Evolutionary conservation across 1,140 invertebrate species (phyloP), one percentile per base, ranked within the genome.

Genomic region (Sycophila sp.): DNA sequence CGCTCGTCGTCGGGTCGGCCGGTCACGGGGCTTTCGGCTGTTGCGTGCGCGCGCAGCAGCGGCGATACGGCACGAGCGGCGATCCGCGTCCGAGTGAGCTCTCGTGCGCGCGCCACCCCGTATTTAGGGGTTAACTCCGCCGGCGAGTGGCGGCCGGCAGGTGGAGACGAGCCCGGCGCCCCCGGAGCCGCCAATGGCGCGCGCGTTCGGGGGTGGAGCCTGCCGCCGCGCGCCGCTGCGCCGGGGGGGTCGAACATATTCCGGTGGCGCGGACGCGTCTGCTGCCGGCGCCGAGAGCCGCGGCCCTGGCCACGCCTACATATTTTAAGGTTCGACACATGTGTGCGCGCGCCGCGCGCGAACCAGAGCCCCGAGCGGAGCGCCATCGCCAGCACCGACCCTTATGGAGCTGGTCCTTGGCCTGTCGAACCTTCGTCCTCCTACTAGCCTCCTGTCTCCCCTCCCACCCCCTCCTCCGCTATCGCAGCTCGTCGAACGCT

Each of bases 271-370:
- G 80, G 76, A 79, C 69, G 83, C 83, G 83, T 86, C 84, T 85
- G 84, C 78, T 85, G 81, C 76, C 78, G 34, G 11, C 19, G 51
- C n/a, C n/a, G 10, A 51, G 36, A 36, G 58, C 49, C 19, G n/a
- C 76, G 73, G 62, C 77, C 73, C 72, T 81, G 78, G 83, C 85
- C 85, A 85, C 85, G 85, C 85, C 85, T 86, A 86, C 84, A 86
- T 86, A 86, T 86, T 86, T 86, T 62, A 83, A 85, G 84, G 77
- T 85, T 86, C 84, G 85, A 86, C 85, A 86, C 85, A 86, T 86
- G 83, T 86, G 84, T 72, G 63, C 68, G 30, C 32, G 24, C 77
- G 73, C 75, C n/a, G 77, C 78, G 73, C 62, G 59, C 65, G 53
- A 30, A 69, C 38, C 59, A n/a, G 26, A 11, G 71, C 34, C 24